phyloP scores from a whole-genome alignment of 1,140 invertebrate species.

The Sinella curviseta region DNA sequence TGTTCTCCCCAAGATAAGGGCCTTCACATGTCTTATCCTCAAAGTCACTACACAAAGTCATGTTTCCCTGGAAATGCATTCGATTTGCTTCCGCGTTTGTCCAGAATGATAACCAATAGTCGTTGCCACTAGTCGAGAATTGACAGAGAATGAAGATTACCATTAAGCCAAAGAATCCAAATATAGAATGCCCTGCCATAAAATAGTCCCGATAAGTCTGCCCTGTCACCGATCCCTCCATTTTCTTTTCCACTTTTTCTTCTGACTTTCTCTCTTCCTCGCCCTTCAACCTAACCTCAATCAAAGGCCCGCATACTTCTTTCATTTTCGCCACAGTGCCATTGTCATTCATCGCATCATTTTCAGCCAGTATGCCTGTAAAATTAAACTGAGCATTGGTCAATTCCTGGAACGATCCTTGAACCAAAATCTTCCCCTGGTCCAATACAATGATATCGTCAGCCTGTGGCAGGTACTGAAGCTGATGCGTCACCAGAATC shows the following conservation, averaged over 20 bases:
- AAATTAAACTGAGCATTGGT: slow-evolving; percentile 40
- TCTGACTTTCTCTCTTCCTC: not conserved
- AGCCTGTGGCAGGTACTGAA: slow-evolving; percentile 52
- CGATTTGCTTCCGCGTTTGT: slow-evolving; percentile 8
- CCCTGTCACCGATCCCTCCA: slow-evolving; percentile 29
- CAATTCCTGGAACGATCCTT: slow-evolving; percentile 39
- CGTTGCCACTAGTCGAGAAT: slow-evolving; percentile 28
- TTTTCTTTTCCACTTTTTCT: slow-evolving; percentile 34
- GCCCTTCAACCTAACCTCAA: not conserved
- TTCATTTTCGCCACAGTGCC: too few species aligned
- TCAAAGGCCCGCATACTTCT: too few species aligned
- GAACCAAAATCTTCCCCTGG: slow-evolving; percentile 41
- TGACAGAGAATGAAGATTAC: slow-evolving; percentile 33
- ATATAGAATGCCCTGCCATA: slow-evolving; percentile 24
- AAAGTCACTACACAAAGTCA: not conserved
- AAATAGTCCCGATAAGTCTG: slow-evolving; percentile 43
- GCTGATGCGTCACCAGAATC: slow-evolving; percentile 57
- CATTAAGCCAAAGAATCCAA: slow-evolving; percentile 23
- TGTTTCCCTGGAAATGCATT: not conserved
- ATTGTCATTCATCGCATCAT: not conserved
- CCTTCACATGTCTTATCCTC: not conserved
- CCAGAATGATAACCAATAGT: slow-evolving; percentile 45
- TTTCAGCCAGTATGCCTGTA: slow-evolving; percentile 39
- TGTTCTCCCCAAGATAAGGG: not conserved
- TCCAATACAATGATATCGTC: slow-evolving; percentile 49